A percentile compares a stretch with the other conserved stretches of the same genome.
Conservation (phyloP, 2,797 vertebrate species). For the Epinephelus awoara region DNA sequence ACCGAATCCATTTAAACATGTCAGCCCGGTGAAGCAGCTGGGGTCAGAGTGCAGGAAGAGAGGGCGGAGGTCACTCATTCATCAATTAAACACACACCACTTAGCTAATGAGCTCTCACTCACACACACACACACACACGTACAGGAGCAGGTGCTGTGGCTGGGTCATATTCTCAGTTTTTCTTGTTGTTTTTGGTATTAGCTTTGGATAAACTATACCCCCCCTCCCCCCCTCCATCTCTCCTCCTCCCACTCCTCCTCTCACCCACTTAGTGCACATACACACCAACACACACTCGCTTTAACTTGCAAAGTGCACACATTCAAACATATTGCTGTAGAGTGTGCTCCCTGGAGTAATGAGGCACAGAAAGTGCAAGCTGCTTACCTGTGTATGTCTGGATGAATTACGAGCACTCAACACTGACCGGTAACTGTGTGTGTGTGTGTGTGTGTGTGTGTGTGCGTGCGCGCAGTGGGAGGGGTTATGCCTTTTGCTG, state of each 20-base stretch:
- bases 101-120: conserved; percentile 59
- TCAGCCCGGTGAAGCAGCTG: conserved; percentile 32
- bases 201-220: conserved; percentile 10
- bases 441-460: conserved; percentile 28
- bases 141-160: conserved; percentile 12
- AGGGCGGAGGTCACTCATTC: conserved; percentile 57
- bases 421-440: conserved; percentile 35
- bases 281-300: conserved; percentile 5
- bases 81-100: conserved; percentile 71
- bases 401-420: conserved; percentile 60
- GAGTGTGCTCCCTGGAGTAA: conserved; percentile 27
- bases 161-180: conserved; percentile 7
- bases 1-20: conserved; percentile 52
- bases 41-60: conserved; percentile 62
- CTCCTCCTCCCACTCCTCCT: background rate
- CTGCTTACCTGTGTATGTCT: conserved; percentile 68
- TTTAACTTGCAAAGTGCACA: conserved; percentile 46
- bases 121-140: conserved; percentile 17
- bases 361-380: conserved; percentile 64
- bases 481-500: background rate
- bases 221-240: background rate
- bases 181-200: conserved; percentile 9
- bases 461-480: conserved; percentile 1
- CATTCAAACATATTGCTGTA: conserved; percentile 46
- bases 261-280: conserved; percentile 12